These are phyloP conservation scores for Astyanax mexicanus DNA, from an alignment of 2,797 vertebrate genomes.

Conservation along the genomic window DNA sequence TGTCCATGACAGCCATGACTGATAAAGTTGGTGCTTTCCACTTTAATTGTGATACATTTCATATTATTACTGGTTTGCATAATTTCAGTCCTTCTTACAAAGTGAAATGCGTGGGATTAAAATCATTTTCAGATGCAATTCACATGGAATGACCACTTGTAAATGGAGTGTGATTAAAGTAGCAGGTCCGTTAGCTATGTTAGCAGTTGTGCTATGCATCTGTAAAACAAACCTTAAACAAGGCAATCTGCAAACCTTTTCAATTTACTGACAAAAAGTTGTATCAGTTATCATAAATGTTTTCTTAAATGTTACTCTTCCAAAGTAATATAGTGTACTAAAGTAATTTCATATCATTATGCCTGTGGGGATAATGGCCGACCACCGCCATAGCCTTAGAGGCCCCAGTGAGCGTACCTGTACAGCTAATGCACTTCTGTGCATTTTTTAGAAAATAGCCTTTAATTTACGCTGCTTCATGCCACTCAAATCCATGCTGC, in stretches of 20 bases:
- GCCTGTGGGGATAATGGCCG: neutral
- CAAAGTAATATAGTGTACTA: neutral
- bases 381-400: neutral
- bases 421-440: neutral
- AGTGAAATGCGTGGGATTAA: neutral
- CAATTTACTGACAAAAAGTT: neutral
- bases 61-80: too few species aligned
- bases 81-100: neutral
- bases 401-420: neutral
- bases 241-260: neutral
- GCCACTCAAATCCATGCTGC: constrained; percentile 17
- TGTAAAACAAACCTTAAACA: neutral
- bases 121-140: neutral
- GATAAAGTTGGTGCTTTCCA: too few species aligned
- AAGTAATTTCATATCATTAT: neutral
- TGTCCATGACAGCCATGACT: too few species aligned
- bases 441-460: neutral
- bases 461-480: neutral
- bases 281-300: too few species aligned
- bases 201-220: neutral
- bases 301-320: neutral
- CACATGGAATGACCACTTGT: neutral
- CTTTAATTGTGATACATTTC: too few species aligned
- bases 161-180: neutral
- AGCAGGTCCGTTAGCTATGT: too few species aligned